Percentiles rank a stretch among this genome's conserved stretches.
Evolutionary conservation across 2,113 vertebrate genomes (phyloP).

Genomic region (Macrotus californicus): DNA sequence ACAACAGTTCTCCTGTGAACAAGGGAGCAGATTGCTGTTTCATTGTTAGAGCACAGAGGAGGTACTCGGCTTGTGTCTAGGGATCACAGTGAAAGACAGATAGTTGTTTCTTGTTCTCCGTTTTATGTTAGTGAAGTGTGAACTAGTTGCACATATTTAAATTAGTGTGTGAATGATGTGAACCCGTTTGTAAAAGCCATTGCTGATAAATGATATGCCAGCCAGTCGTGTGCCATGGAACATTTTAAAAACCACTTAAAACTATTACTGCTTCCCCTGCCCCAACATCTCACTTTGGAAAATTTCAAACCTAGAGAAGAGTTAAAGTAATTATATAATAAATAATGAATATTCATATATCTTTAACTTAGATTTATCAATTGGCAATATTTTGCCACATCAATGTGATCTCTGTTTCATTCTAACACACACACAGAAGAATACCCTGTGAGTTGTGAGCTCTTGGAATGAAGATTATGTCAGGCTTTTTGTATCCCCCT

Average conservation of each 20-base stretch:
- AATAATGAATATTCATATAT: not conserved
- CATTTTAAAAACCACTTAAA: not conserved
- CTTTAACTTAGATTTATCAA: not conserved
- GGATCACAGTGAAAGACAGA: not conserved
- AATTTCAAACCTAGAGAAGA: not conserved
- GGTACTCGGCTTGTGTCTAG: not conserved
- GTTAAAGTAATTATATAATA: not conserved
- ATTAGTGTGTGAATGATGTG: not conserved
- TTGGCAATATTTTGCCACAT: not conserved
- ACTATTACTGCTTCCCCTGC: not conserved
- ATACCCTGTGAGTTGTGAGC: rapidly evolving
- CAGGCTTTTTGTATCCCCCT: not conserved
- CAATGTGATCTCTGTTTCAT: not conserved
- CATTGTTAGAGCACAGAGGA: not conserved
- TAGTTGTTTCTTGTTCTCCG: not conserved
- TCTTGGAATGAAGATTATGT: not conserved
- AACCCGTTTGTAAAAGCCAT: not conserved
- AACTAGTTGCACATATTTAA: not conserved
- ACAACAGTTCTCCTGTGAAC: not conserved
- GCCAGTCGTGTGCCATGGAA: not conserved
- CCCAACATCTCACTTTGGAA: not conserved
- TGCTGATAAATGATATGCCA: not conserved
- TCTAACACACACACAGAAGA: not conserved
- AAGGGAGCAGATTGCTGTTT: not conserved
- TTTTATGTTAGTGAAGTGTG: not conserved